Conservation (phyloP, 2,113 vertebrate species). For the Eurypyga helias region DNA sequence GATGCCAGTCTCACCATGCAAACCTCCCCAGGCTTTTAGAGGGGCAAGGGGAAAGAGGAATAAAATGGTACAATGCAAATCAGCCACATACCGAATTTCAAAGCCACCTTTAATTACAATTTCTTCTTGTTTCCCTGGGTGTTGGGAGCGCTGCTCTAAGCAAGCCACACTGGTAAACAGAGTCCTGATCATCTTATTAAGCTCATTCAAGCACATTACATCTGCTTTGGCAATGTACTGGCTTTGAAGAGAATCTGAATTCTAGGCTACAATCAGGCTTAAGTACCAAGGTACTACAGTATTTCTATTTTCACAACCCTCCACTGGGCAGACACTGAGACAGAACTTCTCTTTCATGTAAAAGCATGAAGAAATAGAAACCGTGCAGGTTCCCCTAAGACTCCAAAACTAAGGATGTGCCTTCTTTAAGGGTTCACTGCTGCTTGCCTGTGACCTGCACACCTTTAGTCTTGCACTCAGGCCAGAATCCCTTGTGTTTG, state of each 20-base stretch:
- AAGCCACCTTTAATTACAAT: conserved; percentile 37
- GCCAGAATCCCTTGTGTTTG: background rate
- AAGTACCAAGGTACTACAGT: background rate
- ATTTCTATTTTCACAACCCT: background rate
- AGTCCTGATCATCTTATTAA: background rate
- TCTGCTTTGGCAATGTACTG: background rate
- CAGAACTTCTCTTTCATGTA: background rate
- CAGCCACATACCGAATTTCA: conserved; percentile 23
- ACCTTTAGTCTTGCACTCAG: background rate
- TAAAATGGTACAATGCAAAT: conserved; percentile 38
- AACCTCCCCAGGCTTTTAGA: background rate
- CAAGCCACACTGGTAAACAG: conserved; percentile 2
- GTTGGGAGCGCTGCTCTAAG: background rate
- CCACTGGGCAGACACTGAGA: background rate
- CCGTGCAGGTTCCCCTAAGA: background rate
- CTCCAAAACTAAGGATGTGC: background rate
- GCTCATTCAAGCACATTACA: background rate
- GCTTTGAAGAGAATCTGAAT: background rate
- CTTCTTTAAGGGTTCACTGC: background rate
- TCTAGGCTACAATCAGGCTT: background rate
- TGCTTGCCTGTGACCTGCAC: background rate
- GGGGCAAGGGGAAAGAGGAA: background rate
- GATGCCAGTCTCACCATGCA: background rate
- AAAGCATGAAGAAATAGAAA: background rate
- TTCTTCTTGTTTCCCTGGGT: conserved; percentile 7